Base-by-base conservation (phyloP, 1,140 invertebrate genomes). In the Drosophila rhopaloa region DNA sequence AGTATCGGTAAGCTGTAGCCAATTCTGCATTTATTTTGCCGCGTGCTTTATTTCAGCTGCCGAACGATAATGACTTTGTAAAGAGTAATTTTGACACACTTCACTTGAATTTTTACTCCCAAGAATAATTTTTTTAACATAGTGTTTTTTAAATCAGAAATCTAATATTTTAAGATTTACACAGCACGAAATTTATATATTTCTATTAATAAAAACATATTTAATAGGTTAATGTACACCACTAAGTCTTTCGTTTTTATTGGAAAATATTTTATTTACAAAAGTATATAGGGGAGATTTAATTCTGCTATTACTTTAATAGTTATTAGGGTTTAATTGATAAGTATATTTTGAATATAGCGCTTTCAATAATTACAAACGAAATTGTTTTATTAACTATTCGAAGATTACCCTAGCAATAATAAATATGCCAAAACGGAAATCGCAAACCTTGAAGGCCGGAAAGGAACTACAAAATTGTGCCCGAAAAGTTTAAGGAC, bases 91-190 rank as follows among this genome's bases (percentile, higher is more conserved):
- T 27, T n/a, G 24, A 27, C 24, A n/a, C 32, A 50, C 27, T 5
- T 32, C 29, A 50, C 47, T n/a, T n/a, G n/a, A 29, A 60, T 62
- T 35, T 14, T 43, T 43, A 11, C 55, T 62, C 60, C 54, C 60
- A 62, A 58, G 32, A 16, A 29, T 57, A 62, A 41, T 43, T 19
- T 24, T 40, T 43, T n/a, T 27, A 43, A 41, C n/a, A 43, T 60
- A 60, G 37, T 10, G 38, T 14, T 60, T 60, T 59, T 13, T 62
- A 38, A 38, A 56, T 59, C 55, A 62, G 43, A 38, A 62, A 59
- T 53, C 37, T 11, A 62, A 62, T 62, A 35, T 24, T 32, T 59
- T 43, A 60, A 13, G 16, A 59, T 41, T 57, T 58, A 56, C n/a
- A 40, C 37, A 62, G 19, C 32, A 16, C 48, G 16, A 62, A 58